Base-by-base conservation (phyloP, 1,140 invertebrate genomes). In the Bacillus rossius region DNA sequence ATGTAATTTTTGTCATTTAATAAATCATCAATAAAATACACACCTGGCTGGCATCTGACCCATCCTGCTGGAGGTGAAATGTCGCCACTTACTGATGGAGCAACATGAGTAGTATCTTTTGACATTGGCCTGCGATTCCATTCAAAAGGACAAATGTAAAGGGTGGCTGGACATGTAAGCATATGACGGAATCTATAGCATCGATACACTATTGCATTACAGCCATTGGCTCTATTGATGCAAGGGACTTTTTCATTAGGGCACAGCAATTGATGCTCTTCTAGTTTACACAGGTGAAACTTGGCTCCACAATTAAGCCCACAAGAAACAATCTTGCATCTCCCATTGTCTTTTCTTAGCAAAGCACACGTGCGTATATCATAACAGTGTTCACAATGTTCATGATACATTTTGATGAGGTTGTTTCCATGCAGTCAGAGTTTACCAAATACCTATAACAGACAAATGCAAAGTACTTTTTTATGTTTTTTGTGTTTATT, bases 121-220 rank as follows among this genome's bases (percentile, higher is more conserved):
- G 10, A 50, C 3, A 71, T 61, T 25, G 71, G 75, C 75, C 75
- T 77, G 16, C 79, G 65, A 64, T 80, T 79, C 79, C 79, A 81
- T 62, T 80, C 79, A 42, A 75, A 71, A 34, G 70, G 71, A 65
- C 79, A 81, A 26, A 71, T 67, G 8, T 80, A 64, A 7, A 80
- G 72, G 62, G 75, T 79, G 5, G 79, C 79, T 17, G 79, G 79
- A 64, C 79, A 81, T 2, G 64, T 63, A 7, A 61, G 55, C 38
- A 81, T 62, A 64, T 81, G 79, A 8, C 54, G 54, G 8, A 69
- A 66, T 22, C 73, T 37, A 40, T 73, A 64, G 16, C 65, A 66
- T 29, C 79, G 68, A 5, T 60, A 59, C 58, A 81, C 59, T 47
- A 64, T 50, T 16, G 69, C 49, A 10, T 75, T 73, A 62, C 79